Percentiles rank a stretch among this genome's conserved stretches.
These are phyloP conservation scores for Monopterus albus DNA, from an alignment of 2,113 vertebrate genomes.

Conservation along the genomic window DNA sequence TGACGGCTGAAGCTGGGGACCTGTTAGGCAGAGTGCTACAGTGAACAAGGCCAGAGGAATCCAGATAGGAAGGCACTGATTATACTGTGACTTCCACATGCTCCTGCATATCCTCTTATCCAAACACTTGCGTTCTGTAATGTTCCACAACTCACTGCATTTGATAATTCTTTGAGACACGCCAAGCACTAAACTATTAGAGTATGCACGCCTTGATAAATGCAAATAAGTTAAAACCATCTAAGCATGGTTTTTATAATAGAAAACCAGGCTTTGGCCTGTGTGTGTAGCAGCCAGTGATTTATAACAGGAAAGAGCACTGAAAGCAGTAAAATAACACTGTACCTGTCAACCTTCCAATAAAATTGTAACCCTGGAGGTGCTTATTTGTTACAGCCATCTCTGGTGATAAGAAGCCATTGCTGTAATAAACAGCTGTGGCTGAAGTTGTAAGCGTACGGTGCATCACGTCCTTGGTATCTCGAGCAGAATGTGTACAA, in stretches of 20 bases:
- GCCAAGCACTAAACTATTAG: conserved; percentile 8
- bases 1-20: conserved; percentile 40
- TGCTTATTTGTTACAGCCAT: conserved; percentile 16
- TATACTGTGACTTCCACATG: background rate
- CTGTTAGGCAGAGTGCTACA: conserved; percentile 37
- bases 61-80: conserved; percentile 21
- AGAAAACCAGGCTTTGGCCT: conserved; percentile 3
- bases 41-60: conserved; percentile 31
- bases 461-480: background rate
- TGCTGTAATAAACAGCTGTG: conserved; percentile 3
- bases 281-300: conserved; percentile 1
- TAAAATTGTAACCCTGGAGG: conserved; percentile 24
- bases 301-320: conserved; percentile 10
- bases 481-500: background rate
- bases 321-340: conserved; percentile 22
- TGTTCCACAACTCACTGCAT: conserved; percentile 29
- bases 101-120: conserved; percentile 21
- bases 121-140: conserved; percentile 45
- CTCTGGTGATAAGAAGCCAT: conserved; percentile 33
- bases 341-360: conserved; percentile 24
- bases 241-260: conserved; percentile 7
- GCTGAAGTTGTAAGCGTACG: background rate
- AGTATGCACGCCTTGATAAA: conserved; percentile 31
- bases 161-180: conserved; percentile 43
- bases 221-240: conserved; percentile 39